Evolutionary conservation across 2,113 vertebrate species (phyloP).

Genomic region (Empidonax traillii): DNA sequence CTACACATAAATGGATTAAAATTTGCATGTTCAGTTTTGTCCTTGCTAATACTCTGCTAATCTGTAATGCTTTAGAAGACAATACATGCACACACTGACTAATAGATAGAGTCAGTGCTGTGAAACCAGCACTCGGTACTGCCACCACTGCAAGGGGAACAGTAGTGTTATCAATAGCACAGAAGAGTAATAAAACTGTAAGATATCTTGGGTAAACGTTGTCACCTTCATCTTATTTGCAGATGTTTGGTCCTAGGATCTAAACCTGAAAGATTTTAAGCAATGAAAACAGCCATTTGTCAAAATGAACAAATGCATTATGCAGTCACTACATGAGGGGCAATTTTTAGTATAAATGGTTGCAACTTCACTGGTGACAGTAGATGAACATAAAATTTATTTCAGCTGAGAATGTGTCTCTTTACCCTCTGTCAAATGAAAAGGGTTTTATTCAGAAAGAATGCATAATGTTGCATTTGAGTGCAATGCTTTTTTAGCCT

Average conservation of each 20-base stretch:
- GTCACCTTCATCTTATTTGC: not conserved
- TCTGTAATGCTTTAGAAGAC: conserved; percentile 19
- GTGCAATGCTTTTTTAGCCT: not conserved
- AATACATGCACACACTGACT: not conserved
- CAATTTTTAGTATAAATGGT: not conserved
- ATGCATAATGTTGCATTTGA: not conserved
- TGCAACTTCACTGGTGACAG: not conserved
- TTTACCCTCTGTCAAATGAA: not conserved
- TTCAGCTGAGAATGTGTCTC: not conserved
- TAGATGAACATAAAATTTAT: not conserved
- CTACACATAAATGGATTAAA: conserved; percentile 36
- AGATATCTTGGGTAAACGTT: not conserved
- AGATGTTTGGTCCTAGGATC: not conserved
- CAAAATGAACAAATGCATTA: not conserved
- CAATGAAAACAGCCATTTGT: not conserved
- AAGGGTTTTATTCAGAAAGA: not conserved
- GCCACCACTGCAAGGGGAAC: not conserved
- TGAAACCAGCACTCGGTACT: not conserved
- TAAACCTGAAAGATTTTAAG: not conserved
- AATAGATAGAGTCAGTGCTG: not conserved
- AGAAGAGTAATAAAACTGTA: not conserved
- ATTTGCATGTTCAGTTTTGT: not conserved
- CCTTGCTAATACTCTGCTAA: not conserved
- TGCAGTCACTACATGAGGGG: not conserved
- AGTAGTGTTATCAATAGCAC: not conserved